Evolutionary conservation across 2,113 vertebrate species (phyloP).

Genomic region (Octodon degus): DNA sequence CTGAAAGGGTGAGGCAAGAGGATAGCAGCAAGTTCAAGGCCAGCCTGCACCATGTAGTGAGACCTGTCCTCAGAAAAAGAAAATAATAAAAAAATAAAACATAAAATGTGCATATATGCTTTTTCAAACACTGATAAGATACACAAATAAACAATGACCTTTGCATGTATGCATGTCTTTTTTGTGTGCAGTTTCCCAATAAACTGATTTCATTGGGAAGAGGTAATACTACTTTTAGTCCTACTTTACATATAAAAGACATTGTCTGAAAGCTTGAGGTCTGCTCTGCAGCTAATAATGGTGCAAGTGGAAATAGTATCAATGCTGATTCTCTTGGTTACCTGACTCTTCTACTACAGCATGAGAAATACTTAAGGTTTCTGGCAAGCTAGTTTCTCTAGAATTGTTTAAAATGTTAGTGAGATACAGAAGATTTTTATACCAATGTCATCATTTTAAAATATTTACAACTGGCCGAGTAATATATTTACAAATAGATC

Average conservation of each 20-base stretch:
- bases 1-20: neutral
- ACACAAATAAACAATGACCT: neutral
- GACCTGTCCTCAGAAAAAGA: neutral
- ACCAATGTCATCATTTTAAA: neutral
- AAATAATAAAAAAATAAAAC: neutral
- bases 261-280: neutral
- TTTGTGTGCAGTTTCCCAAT: neutral
- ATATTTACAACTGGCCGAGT: neutral
- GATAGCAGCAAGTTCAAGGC: neutral
- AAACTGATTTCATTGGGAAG: neutral
- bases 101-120: neutral
- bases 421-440: neutral
- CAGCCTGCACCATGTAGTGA: neutral
- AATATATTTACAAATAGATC: neutral
- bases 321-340: neutral
- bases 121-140: neutral
- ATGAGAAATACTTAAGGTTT: neutral
- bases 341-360: neutral
- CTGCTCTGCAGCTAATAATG: neutral
- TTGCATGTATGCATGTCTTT: neutral
- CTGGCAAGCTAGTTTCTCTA: neutral
- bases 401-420: constrained; percentile 5
- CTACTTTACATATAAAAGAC: neutral
- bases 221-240: accelerated
- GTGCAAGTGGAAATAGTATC: neutral